Base-by-base conservation (phyloP, 1,140 invertebrate species). In the Drosophila lini region DNA sequence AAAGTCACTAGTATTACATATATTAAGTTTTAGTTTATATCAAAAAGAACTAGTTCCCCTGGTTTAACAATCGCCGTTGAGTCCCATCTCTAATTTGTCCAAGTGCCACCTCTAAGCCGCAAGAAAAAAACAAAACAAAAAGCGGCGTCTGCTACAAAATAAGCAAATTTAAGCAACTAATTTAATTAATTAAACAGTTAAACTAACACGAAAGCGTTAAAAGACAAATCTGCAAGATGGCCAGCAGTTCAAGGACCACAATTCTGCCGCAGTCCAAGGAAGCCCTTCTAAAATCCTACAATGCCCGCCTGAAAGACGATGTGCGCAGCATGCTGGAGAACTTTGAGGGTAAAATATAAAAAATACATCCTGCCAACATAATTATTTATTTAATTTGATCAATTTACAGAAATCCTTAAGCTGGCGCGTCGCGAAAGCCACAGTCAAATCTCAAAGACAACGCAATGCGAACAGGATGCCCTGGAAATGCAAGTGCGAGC, bases 401-500 rank as follows among this genome's bases (percentile, higher is more conserved):
- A n/a, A 13, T 5, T 28, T 79, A 42, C 93, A 96, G 98, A 99
- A 94, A 99, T 99, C 42, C 95, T 99, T 13, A 98, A 98, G 93
- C 91, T 99, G 13, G 97, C 97, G 0, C 96, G 98, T 93, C 96
- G 97, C n/a, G 98, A 98, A 91, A 96, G 96, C 92, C 97, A 98
- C 81, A 96, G 96, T 15, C 97, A 98, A 92, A 93, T 98, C 53
- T 96, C 96, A 31, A 94, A 96, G 91, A 96, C 97, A 93, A 97
- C 97, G 2, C 97, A 98, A 91, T 97, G 97, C 91, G 98, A 99
- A 92, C 97, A 98, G 90, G 97, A 98, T 78, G 97, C 97, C 48
- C 99, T 97, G 93, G 98, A 99, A 94, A 98, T 99, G 97, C 97
- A 98, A 93, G 98, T 99, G 1, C 93, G 98, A 91, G 97, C 97